Evolutionary conservation across 1,140 invertebrate species (phyloP).

Genomic region (Ectropis grisescens): DNA sequence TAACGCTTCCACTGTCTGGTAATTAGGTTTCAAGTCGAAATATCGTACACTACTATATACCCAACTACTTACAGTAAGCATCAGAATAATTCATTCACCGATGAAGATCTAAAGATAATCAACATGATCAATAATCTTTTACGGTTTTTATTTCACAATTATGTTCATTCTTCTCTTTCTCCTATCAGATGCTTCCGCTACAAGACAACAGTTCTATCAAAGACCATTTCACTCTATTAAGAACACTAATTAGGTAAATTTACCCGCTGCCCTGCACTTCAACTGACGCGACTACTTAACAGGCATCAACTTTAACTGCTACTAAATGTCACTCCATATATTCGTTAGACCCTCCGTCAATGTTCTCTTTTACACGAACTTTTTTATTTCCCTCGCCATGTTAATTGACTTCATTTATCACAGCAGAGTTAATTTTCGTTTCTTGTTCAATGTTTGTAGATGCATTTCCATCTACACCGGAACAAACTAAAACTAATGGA

Average conservation of each 20-base stretch:
- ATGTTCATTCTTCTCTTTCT: too few relatives aligned
- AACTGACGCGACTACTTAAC: slow-evolving; percentile 39
- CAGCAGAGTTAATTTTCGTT: slow-evolving; percentile 30
- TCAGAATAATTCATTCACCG: too few relatives aligned
- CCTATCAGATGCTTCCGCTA: too few relatives aligned
- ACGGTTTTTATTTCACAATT: too few relatives aligned
- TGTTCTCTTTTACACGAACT: slow-evolving; percentile 26
- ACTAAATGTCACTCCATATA: slow-evolving; percentile 50
- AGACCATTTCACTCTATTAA: too few relatives aligned
- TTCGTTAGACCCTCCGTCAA: slow-evolving; percentile 35
- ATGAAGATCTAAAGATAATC: too few relatives aligned
- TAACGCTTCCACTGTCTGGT: too few relatives aligned
- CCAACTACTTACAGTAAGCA: too few relatives aligned
- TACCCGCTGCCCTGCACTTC: slow-evolving; percentile 35
- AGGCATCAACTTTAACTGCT: slow-evolving; percentile 34
- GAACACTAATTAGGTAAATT: slow-evolving; percentile 45
- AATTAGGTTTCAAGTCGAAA: too few relatives aligned
- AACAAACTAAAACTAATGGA: not conserved
- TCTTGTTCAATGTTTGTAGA: slow-evolving; percentile 6
- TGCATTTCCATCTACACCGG: slow-evolving; percentile 1
- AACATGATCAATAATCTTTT: too few relatives aligned
- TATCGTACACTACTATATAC: too few relatives aligned
- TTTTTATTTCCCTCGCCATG: slow-evolving; percentile 33
- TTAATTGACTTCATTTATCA: slow-evolving; percentile 49
- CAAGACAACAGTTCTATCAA: too few relatives aligned